Base-by-base conservation (phyloP, 2,113 vertebrate species). In the Oenanthe oenanthe region DNA sequence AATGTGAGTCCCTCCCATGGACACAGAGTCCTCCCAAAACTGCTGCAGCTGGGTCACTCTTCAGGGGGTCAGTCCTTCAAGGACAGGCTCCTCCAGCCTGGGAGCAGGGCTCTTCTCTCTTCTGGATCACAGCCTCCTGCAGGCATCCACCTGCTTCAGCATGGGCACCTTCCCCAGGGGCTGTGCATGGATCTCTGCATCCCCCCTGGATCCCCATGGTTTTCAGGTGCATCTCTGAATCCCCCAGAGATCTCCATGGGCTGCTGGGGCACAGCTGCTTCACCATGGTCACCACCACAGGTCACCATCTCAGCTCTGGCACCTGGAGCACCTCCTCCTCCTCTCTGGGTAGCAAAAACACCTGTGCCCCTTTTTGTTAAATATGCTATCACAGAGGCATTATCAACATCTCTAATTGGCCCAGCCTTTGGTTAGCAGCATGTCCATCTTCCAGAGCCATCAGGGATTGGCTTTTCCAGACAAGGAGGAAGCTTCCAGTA, bases 351-450 rank as follows among this genome's bases (percentile, higher is more conserved):
- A 25, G 36, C 18, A 65, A 43, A 42, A 63, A 65, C 17, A 53
- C 1, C 19, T 31, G 31, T 26, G 13, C 26, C 67, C 16, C 26
- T 21, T 26, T 71, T 43, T 53, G 47, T 16, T 17, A 31, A 53
- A 62, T 53, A 9, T 1, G 0, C 25, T 7, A 32, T 31, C 15
- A 31, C 25, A 43, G 50, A 45, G 32, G 61, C 5, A 0, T 79
- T 45, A 19, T 7, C 38, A 53, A 2, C 38, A 43, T 13, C 17
- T 53, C 47, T 17, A 5, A 45, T 0, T 36, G 57, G 10, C 38
- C 32, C 32, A 36, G 31, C 8, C 3, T 24, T 61, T 16, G 19
- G 19, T 36, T 36, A 61, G 36, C 1, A 5, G 32, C 36, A 13
- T 9, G 8, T 38, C 80, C 32, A 36, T 38, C 32, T 6, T 72